Evolutionary conservation across 2,888 invertebrate genomes (phyloP).

Genomic region (Drosophila lutescens): DNA sequence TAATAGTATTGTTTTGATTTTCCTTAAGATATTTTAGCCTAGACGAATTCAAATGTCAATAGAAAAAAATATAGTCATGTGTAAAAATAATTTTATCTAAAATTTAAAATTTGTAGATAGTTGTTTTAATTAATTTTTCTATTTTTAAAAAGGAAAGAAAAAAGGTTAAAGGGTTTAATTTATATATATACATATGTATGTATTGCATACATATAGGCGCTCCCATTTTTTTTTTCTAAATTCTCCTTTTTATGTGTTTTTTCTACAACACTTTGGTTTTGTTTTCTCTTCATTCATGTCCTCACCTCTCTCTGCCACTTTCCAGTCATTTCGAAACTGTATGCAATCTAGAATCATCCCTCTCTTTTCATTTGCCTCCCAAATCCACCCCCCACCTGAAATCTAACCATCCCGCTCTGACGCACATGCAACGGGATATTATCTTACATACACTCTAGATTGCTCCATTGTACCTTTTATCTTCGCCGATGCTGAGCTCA

Average conservation of each 20-base stretch:
- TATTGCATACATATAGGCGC: slow-evolving; percentile 43
- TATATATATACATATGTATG: slow-evolving; percentile 12
- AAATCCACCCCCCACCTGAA: slow-evolving; percentile 2
- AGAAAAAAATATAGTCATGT: no score
- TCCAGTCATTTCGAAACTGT: slow-evolving; percentile 50
- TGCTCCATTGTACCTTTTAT: slow-evolving; percentile 33
- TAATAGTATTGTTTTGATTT: neutral
- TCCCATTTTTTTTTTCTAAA: neutral
- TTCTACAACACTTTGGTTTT: slow-evolving; percentile 10
- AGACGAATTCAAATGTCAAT: no score
- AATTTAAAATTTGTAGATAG: no score
- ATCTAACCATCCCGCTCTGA: slow-evolving; percentile 12
- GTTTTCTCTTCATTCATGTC: slow-evolving; percentile 67
- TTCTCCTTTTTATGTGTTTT: slow-evolving; percentile 9
- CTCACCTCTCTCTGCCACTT: slow-evolving; percentile 27
- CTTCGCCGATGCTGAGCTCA: slow-evolving; percentile 44
- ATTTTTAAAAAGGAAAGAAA: neutral
- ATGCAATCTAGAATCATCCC: slow-evolving; percentile 36
- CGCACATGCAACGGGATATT: slow-evolving; percentile 30
- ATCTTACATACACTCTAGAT: slow-evolving; percentile 31
- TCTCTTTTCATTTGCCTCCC: neutral
- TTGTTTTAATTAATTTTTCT: neutral
- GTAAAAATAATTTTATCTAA: no score
- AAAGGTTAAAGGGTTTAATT: neutral
- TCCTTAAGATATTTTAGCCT: neutral